These are phyloP conservation scores for Artemia sinica DNA, from an alignment of 2,888 invertebrate genomes.

Conservation along the genomic window DNA sequence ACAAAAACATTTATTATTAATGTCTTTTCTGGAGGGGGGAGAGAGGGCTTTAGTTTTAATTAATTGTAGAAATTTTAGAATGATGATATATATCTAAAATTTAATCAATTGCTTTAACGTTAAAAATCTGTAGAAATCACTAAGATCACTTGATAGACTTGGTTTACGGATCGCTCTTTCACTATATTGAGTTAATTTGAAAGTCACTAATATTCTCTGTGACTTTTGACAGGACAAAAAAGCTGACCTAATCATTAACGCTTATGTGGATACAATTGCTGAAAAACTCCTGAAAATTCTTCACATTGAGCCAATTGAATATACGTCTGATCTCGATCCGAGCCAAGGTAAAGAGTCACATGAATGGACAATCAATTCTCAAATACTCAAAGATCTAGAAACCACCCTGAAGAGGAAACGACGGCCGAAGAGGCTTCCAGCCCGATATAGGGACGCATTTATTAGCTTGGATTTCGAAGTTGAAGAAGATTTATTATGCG, in stretches of 20 bases:
- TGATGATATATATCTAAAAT: no score
- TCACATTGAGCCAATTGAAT: slow-evolving; percentile 52
- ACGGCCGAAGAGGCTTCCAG: not conserved
- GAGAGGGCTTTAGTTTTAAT: no score
- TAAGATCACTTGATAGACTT: no score
- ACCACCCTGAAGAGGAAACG: not conserved
- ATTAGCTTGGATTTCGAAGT: not conserved
- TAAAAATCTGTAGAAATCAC: no score
- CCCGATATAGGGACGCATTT: not conserved
- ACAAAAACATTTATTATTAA: no score
- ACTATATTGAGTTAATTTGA: no score
- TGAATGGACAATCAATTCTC: not conserved
- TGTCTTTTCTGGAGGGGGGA: no score
- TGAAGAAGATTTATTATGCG: not conserved
- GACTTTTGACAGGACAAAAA: slow-evolving; percentile 56
- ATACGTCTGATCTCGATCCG: slow-evolving; percentile 36
- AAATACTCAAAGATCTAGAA: not conserved
- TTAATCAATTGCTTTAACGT: no score
- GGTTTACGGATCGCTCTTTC: no score
- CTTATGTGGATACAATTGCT: slow-evolving; percentile 71
- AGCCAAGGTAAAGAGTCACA: not conserved
- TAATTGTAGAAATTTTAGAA: no score
- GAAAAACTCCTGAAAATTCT: slow-evolving; percentile 53
- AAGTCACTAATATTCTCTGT: no score
- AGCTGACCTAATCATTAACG: slow-evolving; percentile 68